Conservation (phyloP, 2,113 vertebrate species). For the Phaetusa simplex region DNA sequence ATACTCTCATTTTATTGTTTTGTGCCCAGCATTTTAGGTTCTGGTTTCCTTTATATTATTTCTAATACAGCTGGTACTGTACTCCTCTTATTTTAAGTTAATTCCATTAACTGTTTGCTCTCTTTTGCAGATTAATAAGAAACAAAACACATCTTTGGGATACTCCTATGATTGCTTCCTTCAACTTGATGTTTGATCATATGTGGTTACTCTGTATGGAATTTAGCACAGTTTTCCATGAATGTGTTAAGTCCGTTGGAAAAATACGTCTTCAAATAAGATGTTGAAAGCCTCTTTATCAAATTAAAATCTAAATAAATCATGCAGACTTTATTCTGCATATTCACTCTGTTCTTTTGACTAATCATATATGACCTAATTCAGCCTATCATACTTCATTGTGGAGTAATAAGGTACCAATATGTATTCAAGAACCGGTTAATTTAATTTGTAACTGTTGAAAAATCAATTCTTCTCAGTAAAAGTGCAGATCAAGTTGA, state of each 20-base stretch:
- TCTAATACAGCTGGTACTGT: background rate
- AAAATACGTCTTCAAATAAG: background rate
- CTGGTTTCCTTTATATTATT: background rate
- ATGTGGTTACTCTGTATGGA: background rate
- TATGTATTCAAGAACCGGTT: background rate
- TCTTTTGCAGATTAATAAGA: background rate
- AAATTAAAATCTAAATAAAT: background rate
- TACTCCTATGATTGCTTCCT: background rate
- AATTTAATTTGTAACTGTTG: background rate
- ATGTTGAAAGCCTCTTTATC: background rate
- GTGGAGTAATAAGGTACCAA: background rate
- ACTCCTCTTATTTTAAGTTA: background rate
- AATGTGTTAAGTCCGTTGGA: background rate
- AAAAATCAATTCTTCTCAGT: constrained; percentile 1
- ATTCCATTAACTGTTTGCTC: background rate
- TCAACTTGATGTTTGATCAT: background rate
- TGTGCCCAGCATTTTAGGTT: background rate
- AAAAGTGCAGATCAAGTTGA: background rate
- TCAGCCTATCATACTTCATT: background rate
- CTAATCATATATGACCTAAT: background rate
- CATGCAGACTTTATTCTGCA: background rate
- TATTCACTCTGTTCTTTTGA: background rate
- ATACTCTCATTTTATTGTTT: background rate
- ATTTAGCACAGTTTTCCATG: background rate
- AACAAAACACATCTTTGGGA: background rate